These are phyloP conservation scores for Bombus cullumanus DNA, from an alignment of 1,140 invertebrate species.

Conservation along the genomic window DNA sequence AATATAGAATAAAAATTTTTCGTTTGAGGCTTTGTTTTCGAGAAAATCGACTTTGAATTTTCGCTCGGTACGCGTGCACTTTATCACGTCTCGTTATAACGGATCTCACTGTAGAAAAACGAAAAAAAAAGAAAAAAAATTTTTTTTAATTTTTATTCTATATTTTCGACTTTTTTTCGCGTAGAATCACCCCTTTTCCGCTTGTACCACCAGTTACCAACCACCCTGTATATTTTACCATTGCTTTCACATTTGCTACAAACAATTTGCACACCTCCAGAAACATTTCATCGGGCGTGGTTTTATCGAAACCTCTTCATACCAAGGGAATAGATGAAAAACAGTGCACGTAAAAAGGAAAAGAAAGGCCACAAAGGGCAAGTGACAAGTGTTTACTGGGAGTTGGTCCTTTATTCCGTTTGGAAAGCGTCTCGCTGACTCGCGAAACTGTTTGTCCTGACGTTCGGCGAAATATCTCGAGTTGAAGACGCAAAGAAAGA, in stretches of 20 bases:
- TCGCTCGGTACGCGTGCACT: too few relatives aligned
- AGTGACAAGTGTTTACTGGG: constrained; percentile 27
- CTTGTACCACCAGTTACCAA: too few relatives aligned
- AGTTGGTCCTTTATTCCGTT: constrained; percentile 25
- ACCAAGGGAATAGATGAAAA: background rate
- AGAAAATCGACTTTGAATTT: too few relatives aligned
- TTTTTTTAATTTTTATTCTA: too few relatives aligned
- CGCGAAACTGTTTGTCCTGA: constrained; percentile 26
- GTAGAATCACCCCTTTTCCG: too few relatives aligned
- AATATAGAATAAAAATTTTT: too few relatives aligned
- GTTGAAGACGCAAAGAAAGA: background rate
- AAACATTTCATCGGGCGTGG: background rate
- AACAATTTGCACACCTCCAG: background rate
- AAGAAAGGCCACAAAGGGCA: background rate
- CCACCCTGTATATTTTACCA: too few relatives aligned
- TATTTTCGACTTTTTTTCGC: too few relatives aligned
- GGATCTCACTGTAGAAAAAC: too few relatives aligned
- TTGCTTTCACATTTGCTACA: background rate
- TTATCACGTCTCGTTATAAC: too few relatives aligned
- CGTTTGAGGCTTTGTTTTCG: too few relatives aligned
- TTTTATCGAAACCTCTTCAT: background rate
- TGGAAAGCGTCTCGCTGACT: constrained; percentile 1
- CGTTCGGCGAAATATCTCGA: constrained; percentile 6
- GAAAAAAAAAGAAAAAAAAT: too few relatives aligned
- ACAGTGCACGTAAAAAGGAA: background rate